Evolutionary conservation across 2,797 vertebrate species (phyloP).

Genomic region (Chloroceryle inda): DNA sequence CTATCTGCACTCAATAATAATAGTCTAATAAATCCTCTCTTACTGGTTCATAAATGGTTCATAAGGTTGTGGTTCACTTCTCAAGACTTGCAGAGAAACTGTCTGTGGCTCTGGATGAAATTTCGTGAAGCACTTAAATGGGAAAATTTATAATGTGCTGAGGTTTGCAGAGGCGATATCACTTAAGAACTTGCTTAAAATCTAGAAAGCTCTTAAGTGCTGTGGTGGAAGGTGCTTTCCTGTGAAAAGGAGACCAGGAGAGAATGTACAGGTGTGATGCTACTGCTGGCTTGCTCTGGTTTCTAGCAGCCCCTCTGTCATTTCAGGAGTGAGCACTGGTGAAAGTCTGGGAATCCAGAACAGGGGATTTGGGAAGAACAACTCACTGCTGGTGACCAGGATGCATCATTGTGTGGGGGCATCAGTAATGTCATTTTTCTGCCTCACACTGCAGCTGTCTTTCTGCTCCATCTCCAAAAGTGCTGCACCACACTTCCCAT

Average conservation of each 20-base stretch:
- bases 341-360: not conserved
- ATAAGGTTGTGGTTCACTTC: not conserved
- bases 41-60: not conserved
- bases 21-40: not conserved
- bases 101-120: not conserved
- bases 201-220: not conserved
- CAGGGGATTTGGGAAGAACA: not conserved
- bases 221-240: not conserved
- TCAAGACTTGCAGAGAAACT: not conserved
- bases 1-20: not conserved
- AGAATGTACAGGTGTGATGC: fast-evolving
- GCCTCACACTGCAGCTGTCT: not conserved
- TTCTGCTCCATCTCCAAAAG: not conserved
- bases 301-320: not conserved
- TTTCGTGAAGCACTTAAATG: not conserved
- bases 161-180: not conserved
- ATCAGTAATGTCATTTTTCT: not conserved
- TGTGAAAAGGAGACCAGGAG: not conserved
- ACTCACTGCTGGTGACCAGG: not conserved
- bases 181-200: not conserved
- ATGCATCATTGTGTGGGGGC: not conserved
- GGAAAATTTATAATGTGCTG: not conserved
- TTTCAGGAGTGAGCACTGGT: not conserved
- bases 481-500: fast-evolving
- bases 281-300: not conserved